These are phyloP conservation scores for Agrilus mali DNA, from an alignment of 2,888 invertebrate species.

Conservation along the genomic window DNA sequence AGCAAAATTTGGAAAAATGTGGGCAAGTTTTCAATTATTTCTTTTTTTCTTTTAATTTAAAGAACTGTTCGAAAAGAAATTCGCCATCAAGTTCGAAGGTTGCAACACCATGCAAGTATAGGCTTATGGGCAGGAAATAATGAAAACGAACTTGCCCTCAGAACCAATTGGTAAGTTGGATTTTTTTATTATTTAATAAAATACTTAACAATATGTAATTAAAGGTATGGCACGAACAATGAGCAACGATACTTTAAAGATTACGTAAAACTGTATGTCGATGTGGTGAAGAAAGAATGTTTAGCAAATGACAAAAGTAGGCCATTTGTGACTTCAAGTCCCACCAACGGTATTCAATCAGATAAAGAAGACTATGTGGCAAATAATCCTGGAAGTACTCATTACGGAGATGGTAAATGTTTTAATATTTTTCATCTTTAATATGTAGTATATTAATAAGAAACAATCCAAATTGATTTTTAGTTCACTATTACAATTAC, in stretches of 20 bases:
- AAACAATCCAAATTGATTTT: conserved; percentile 15
- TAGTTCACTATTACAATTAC: conserved; percentile 86
- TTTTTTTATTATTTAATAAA: neutral
- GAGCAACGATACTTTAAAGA: conserved; percentile 42
- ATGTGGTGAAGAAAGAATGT: conserved; percentile 56
- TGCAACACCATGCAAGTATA: conserved; percentile 79
- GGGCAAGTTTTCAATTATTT: neutral
- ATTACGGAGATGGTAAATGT: conserved; percentile 71
- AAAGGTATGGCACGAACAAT: conserved; percentile 36
- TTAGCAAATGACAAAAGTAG: conserved; percentile 47
- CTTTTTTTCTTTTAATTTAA: conserved; percentile 23
- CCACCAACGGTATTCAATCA: conserved; percentile 71
- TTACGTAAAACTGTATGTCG: conserved; percentile 72
- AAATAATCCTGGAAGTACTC: conserved; percentile 58
- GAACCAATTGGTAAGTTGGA: conserved; percentile 59
- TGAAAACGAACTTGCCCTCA: conserved; percentile 86
- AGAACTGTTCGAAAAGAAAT: conserved; percentile 65
- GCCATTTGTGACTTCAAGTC: conserved; percentile 76
- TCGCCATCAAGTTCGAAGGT: conserved; percentile 62
- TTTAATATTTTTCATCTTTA: too few relatives aligned
- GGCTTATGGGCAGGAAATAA: conserved; percentile 93
- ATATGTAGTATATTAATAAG: too few relatives aligned
- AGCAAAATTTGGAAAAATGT: too few relatives aligned
- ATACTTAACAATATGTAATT: conserved; percentile 5
- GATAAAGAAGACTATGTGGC: conserved; percentile 67